Conservation (phyloP, 2,888 invertebrate species). For the Drosophila phalerata region DNA sequence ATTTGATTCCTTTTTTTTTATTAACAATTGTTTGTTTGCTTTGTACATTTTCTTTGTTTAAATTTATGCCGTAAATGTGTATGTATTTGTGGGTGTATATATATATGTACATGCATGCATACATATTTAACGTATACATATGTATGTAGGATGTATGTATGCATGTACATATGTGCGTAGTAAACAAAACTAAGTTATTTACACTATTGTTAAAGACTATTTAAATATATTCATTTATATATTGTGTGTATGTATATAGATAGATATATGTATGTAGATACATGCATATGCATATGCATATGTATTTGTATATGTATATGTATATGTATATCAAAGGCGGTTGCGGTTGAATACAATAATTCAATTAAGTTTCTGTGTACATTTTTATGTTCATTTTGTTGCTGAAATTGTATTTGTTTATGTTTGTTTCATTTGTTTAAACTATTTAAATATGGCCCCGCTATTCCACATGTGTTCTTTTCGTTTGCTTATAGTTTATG, state of each 20-base stretch:
- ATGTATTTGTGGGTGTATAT: slow-evolving; percentile 41
- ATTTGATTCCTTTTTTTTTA: slow-evolving; percentile 58
- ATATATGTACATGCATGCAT: slow-evolving; percentile 40
- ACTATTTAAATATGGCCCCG: slow-evolving; percentile 85
- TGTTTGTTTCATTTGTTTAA: slow-evolving; percentile 48
- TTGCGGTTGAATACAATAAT: slow-evolving; percentile 51
- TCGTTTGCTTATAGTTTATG: slow-evolving; percentile 72
- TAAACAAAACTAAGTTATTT: slow-evolving; percentile 80
- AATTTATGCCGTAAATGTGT: slow-evolving; percentile 69
- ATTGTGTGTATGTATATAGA: slow-evolving; percentile 37
- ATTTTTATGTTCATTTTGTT: slow-evolving; percentile 23
- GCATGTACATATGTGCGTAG: slow-evolving; percentile 58
- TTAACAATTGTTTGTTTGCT: slow-evolving; percentile 69
- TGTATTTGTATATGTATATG: slow-evolving; percentile 46
- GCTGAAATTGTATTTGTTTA: slow-evolving; percentile 35
- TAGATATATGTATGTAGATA: slow-evolving; percentile 68
- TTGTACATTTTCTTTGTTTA: slow-evolving; percentile 76
- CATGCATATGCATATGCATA: slow-evolving; percentile 47
- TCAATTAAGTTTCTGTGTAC: slow-evolving; percentile 73
- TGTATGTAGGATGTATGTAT: slow-evolving; percentile 1
- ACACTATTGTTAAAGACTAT: slow-evolving; percentile 73
- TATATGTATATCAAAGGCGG: slow-evolving; percentile 80
- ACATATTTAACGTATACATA: slow-evolving; percentile 10
- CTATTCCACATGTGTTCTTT: slow-evolving; percentile 85
- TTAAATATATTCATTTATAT: slow-evolving; percentile 73